These are phyloP conservation scores for Saccopteryx leptura DNA, from an alignment of 2,113 vertebrate species.

Conservation along the genomic window DNA sequence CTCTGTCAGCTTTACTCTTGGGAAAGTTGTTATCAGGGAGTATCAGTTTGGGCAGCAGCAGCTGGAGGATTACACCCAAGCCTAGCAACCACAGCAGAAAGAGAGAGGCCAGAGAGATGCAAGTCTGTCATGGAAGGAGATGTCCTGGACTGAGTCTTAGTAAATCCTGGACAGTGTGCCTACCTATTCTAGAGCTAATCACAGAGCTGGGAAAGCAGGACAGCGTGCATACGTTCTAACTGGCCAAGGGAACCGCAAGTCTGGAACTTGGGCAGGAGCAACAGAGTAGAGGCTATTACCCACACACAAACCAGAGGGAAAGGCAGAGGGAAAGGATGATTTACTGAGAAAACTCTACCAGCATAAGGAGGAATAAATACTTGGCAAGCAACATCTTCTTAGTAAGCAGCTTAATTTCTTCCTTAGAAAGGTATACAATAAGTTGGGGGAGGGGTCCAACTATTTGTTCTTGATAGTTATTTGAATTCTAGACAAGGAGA, in stretches of 20 bases:
- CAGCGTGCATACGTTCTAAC: neutral
- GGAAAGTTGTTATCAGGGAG: neutral
- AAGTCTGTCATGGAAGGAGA: neutral
- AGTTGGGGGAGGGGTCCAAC: neutral
- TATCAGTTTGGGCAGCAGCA: neutral
- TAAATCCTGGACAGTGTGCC: neutral
- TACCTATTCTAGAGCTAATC: neutral
- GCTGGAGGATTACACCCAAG: neutral
- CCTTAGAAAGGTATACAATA: neutral
- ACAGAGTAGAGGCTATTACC: neutral
- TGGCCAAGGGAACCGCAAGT: neutral
- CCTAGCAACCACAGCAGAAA: neutral
- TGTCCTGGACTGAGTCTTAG: no score
- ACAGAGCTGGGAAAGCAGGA: neutral
- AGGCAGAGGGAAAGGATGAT: neutral
- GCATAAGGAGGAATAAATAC: neutral
- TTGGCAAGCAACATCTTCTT: neutral
- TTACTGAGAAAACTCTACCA: neutral
- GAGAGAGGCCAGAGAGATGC: neutral
- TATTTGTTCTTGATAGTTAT: neutral
- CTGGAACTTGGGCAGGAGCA: neutral
- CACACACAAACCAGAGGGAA: neutral
- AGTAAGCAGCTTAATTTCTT: neutral
- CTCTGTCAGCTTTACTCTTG: neutral
- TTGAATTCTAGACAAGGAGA: slow-evolving; percentile 35